phyloP scores from a whole-genome alignment of 2,888 invertebrate genomes.

The Lysandra bellargus region DNA sequence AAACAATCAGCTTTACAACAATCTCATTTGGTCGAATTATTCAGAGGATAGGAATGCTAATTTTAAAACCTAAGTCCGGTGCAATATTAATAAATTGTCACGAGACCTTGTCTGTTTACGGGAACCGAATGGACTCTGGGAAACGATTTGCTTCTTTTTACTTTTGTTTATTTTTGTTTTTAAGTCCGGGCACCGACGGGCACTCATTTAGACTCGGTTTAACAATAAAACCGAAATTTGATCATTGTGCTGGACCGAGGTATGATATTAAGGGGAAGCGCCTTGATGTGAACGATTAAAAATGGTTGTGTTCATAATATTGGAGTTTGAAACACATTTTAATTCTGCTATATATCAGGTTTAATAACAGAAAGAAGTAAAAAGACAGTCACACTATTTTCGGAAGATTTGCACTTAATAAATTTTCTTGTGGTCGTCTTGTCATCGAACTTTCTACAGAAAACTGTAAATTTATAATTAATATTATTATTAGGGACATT shows the following conservation, averaged over 20 bases:
- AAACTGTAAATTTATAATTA: not conserved
- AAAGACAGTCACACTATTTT: not conserved
- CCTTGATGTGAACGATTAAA: not conserved
- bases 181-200: conserved; percentile 47
- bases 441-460: not conserved
- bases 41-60: conserved; percentile 30
- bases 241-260: conserved; percentile 69
- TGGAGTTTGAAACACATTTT: not conserved
- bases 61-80: conserved; percentile 33
- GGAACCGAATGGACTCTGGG: conserved; percentile 55
- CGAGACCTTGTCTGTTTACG: conserved; percentile 43
- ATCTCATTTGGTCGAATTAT: not conserved
- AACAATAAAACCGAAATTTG: conserved; percentile 81
- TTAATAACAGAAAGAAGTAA: not conserved
- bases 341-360: not conserved
- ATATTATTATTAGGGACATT: not conserved
- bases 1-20: not conserved
- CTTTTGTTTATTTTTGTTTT: conserved; percentile 64
- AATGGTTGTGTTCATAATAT: not conserved
- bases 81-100: conserved; percentile 41
- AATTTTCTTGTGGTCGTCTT: not conserved
- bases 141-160: conserved; percentile 52
- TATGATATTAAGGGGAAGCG: conserved; percentile 60
- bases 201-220: conserved; percentile 72
- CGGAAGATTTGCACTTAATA: not conserved